Evolutionary conservation across 2,888 invertebrate genomes (phyloP).

Genomic region (Hypomecis punctinalis): DNA sequence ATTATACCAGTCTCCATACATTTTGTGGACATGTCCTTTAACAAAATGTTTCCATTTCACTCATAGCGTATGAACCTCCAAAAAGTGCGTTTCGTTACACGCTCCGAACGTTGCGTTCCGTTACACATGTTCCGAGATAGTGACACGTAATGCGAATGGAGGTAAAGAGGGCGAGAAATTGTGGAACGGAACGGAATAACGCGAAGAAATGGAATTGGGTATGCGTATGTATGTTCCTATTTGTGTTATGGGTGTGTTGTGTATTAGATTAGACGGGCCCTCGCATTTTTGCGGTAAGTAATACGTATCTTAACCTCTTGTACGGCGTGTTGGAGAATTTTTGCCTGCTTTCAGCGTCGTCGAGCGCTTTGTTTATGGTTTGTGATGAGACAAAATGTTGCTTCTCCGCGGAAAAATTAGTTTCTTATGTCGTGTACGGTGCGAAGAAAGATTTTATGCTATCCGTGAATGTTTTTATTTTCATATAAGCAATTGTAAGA

Average conservation of each 20-base stretch:
- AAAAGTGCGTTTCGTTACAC: slow-evolving; percentile 33
- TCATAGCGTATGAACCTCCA: no score
- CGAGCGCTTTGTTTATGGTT: slow-evolving; percentile 20
- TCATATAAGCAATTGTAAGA: no score
- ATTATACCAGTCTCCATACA: no score
- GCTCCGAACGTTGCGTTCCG: slow-evolving; percentile 25
- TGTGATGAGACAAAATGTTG: slow-evolving; percentile 12
- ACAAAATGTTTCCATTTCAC: no score
- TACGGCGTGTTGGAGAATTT: slow-evolving; percentile 10
- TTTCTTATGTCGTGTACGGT: not conserved
- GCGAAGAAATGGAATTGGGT: slow-evolving; percentile 41
- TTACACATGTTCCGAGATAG: slow-evolving; percentile 40
- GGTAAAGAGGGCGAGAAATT: slow-evolving; percentile 38
- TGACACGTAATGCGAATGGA: slow-evolving; percentile 33
- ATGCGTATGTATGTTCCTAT: slow-evolving; percentile 27
- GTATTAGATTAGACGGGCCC: slow-evolving; percentile 31
- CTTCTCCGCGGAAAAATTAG: slow-evolving; percentile 6
- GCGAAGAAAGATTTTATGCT: no score
- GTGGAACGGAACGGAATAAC: slow-evolving; percentile 39
- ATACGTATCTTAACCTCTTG: slow-evolving; percentile 30
- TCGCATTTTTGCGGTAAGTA: slow-evolving; percentile 31
- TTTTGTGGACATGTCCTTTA: no score
- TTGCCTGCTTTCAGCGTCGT: not conserved
- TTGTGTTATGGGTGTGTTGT: slow-evolving; percentile 29
- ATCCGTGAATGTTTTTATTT: no score